Evolutionary conservation across 2,888 invertebrate genomes (phyloP), one percentile per base, ranked within the genome.

Genomic region (Zhengitettix transpicula): DNA sequence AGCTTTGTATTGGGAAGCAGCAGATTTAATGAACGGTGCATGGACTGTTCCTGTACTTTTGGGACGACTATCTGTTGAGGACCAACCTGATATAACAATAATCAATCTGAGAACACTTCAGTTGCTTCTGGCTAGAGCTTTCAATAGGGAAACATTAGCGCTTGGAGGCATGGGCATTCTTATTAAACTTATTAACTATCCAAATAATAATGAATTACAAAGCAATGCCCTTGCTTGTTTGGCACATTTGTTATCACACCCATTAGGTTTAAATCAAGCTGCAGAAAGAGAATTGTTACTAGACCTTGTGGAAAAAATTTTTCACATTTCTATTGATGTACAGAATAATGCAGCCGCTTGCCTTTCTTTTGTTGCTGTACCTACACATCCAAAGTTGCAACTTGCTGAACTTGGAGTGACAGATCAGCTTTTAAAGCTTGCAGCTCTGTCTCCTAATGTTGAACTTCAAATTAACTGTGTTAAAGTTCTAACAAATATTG

Each of bases 71-170:
- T 12, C 12, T 14, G n/a, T 14, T 47, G 47, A 47, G n/a, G n/a
- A 14, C n/a, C 14, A 47, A n/a, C n/a, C n/a, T 12, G 47, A 47
- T n/a, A 47, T 47, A 47, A 47, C n/a, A 8, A 47, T 14, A 47
- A 47, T 71, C 17, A 71, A 73, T 64, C 66, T 77, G 60, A 66
- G 71, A 60, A 70, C 71, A 0, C 65, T 77, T 41, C 68, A 68
- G 52, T 67, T 66, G 8, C 63, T 77, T 42, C 70, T 74, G 66
- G 71, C 28, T 28, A 73, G 61, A 69, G 69, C 28, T 28, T 40
- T 72, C 17, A 73, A 74, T 65, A 66, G 67, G 56, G 65, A 70
- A 40, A 74, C 72, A 2, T 64, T 76, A 41, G 68, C 73, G 60
- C 63, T 67, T 41, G 69, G 70, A n/a, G 71, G 67, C 40, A 72